These are phyloP conservation scores for Hylaeus volcanicus DNA, from an alignment of 1,140 invertebrate species.

Conservation along the genomic window DNA sequence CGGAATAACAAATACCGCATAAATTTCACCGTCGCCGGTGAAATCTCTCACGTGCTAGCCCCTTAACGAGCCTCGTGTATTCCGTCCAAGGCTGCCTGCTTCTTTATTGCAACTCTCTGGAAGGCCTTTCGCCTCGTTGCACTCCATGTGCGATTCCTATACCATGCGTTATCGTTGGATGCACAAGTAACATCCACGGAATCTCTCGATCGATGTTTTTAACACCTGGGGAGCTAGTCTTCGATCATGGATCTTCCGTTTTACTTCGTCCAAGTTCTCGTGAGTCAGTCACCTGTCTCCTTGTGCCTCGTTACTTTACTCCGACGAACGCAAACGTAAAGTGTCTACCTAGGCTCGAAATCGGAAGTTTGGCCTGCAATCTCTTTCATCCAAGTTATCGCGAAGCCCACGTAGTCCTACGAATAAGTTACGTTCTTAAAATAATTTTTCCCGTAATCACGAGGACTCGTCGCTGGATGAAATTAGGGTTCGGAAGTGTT, in stretches of 20 bases:
- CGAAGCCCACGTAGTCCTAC: background rate
- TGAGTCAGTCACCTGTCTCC: background rate
- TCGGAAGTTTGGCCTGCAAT: background rate
- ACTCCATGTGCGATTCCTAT: background rate
- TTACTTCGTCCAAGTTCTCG: background rate
- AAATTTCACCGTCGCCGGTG: slow-evolving; percentile 11
- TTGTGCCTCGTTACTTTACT: background rate
- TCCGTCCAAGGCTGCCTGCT: slow-evolving; percentile 37
- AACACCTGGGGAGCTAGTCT: no score
- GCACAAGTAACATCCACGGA: no score
- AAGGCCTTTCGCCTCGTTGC: slow-evolving; percentile 33
- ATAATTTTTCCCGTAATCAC: slow-evolving; percentile 14
- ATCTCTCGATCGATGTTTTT: no score
- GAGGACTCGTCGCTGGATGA: background rate
- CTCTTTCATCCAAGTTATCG: slow-evolving; percentile 6
- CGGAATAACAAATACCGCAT: slow-evolving; percentile 18
- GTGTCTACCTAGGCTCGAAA: no score
- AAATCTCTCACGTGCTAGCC: slow-evolving; percentile 28
- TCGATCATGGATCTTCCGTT: background rate
- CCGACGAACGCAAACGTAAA: no score
- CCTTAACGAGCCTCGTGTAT: slow-evolving; percentile 42
- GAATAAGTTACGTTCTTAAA: slow-evolving; percentile 16
- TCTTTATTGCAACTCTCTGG: slow-evolving; percentile 27
- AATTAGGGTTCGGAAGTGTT: slow-evolving; percentile 3
- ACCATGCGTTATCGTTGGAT: no score